Percentiles rank a stretch among this genome's conserved stretches.
These are phyloP conservation scores for Megaceryle maxima DNA, from an alignment of 2,113 vertebrate genomes.

Conservation along the genomic window DNA sequence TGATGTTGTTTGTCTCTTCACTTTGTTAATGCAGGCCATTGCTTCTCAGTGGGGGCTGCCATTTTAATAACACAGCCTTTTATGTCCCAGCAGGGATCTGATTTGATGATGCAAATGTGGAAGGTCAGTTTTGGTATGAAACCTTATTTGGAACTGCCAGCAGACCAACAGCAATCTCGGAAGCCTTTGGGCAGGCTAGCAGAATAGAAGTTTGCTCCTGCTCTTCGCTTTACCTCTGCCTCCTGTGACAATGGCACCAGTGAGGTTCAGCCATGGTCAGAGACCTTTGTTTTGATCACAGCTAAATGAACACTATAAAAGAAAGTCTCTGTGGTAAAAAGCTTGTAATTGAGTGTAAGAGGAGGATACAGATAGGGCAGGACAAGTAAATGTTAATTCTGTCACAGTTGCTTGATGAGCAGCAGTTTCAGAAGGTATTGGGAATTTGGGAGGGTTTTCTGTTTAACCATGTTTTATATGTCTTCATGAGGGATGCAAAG, in stretches of 20 bases:
- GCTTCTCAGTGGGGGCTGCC: not conserved
- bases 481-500: not conserved
- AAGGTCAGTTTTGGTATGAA: not conserved
- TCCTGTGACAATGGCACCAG: not conserved
- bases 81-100: not conserved
- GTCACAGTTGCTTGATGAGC: not conserved
- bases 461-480: not conserved
- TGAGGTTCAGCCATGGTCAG: not conserved
- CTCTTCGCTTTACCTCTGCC: not conserved
- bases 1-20: not conserved
- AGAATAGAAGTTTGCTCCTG: not conserved
- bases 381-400: not conserved
- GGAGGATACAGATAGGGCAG: not conserved
- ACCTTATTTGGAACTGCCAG: not conserved
- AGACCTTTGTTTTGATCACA: not conserved
- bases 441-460: not conserved
- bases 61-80: not conserved
- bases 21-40: not conserved
- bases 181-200: not conserved
- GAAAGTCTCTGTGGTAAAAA: not conserved
- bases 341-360: not conserved
- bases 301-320: not conserved
- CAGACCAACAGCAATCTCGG: not conserved
- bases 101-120: constrained; percentile 1
- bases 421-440: not conserved